Evolutionary conservation across 2,113 vertebrate species (phyloP).

Genomic region (Macquaria ambigua): DNA sequence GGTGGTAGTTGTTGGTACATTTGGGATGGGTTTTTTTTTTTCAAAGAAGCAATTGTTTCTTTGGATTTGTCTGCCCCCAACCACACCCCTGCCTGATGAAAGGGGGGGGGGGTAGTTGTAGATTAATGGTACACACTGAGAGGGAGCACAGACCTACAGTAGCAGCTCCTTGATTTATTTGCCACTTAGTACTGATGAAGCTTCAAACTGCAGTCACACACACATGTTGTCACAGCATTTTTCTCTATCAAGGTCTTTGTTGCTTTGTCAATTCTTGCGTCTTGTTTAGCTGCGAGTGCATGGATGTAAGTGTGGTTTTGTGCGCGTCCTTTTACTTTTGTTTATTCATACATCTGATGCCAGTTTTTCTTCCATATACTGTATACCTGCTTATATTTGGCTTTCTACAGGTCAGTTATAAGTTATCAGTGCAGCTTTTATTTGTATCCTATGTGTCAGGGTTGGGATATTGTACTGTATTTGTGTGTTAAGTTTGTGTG

Average conservation of each 20-base stretch:
- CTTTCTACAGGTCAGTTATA: neutral
- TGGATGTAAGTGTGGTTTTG: slow-evolving; percentile 5
- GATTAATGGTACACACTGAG: slow-evolving; percentile 88
- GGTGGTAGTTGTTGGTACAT: slow-evolving; percentile 13
- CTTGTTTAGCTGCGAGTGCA: slow-evolving; percentile 56
- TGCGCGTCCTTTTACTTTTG: slow-evolving; percentile 15
- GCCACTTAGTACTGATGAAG: slow-evolving; percentile 98
- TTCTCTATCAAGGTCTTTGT: slow-evolving; percentile 87
- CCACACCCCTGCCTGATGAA: slow-evolving; percentile 72
- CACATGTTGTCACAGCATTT: slow-evolving; percentile 92
- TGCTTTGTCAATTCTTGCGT: slow-evolving; percentile 65
- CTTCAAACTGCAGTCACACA: slow-evolving; percentile 93
- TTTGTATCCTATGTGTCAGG: slow-evolving; percentile 9
- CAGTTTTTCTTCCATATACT: neutral
- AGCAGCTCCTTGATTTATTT: slow-evolving; percentile 94
- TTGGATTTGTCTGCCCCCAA: slow-evolving; percentile 39
- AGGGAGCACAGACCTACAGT: slow-evolving; percentile 85
- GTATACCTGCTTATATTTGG: neutral
- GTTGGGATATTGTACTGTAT: neutral
- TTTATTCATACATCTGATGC: slow-evolving; percentile 1
- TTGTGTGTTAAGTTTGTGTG: neutral
- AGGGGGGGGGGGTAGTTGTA: slow-evolving; percentile 44
- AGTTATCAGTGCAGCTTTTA: slow-evolving; percentile 13
- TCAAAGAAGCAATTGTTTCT: slow-evolving; percentile 42
- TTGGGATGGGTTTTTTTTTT: slow-evolving; percentile 42